Evolutionary conservation across 2,888 invertebrate genomes (phyloP).

Genomic region (Caenorhabditis wallacei): DNA sequence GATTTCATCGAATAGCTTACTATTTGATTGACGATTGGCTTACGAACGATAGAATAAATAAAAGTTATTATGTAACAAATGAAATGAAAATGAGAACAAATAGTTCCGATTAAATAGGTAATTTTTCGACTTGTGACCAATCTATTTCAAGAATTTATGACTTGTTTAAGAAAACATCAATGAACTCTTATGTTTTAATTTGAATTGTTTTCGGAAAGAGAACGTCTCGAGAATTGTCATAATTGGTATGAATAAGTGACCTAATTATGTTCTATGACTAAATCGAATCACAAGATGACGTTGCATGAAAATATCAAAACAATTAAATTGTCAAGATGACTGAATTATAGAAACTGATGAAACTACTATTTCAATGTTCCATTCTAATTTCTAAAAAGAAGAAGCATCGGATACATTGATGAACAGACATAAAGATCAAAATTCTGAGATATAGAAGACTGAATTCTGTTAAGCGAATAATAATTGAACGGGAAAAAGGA

Average conservation of each 20-base stretch:
- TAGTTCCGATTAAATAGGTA: slow-evolving; percentile 13
- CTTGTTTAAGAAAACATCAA: slow-evolving; percentile 21
- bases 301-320: not conserved
- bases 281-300: slow-evolving; percentile 14
- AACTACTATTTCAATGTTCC: too few relatives aligned
- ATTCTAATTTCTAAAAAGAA: not conserved
- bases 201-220: slow-evolving; percentile 12
- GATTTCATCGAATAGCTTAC: slow-evolving; percentile 24
- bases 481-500: slow-evolving; percentile 33
- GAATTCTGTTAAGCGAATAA: too few relatives aligned
- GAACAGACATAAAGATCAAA: too few relatives aligned
- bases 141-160: slow-evolving; percentile 8
- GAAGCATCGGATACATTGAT: not conserved
- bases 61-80: slow-evolving; percentile 21
- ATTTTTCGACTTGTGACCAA: slow-evolving; percentile 7
- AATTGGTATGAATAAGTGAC: slow-evolving; percentile 17
- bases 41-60: slow-evolving; percentile 5
- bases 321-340: too few relatives aligned
- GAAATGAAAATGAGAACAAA: not conserved
- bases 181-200: slow-evolving; percentile 6
- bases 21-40: slow-evolving; percentile 25
- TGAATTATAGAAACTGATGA: too few relatives aligned
- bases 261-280: slow-evolving; percentile 47
- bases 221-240: slow-evolving; percentile 25
- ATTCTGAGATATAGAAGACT: not conserved